Base-by-base conservation (phyloP, 2,797 vertebrate genomes). In the Sebastes diploproa region DNA sequence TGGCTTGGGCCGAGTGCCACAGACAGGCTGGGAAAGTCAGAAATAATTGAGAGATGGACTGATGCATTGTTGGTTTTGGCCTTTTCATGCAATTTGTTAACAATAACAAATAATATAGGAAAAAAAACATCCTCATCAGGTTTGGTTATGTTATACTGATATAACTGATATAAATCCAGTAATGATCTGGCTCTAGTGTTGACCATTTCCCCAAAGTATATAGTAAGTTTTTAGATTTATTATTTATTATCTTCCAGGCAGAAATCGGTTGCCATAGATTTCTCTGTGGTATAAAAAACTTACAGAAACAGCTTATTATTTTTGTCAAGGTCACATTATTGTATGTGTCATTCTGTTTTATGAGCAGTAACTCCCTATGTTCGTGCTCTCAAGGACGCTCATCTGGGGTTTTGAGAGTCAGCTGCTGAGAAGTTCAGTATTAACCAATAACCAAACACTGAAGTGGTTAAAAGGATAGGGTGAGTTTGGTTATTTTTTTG, bases 381-480 rank as follows among this genome's bases (percentile, higher is more conserved):
- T 36, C 4, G 23, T 20, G 18, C 50, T 62, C 55, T 87, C 55
- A 86, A 80, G 83, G 85, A 80, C 82, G 76, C 78, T 72, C 10
- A 2, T 30, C 42, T 65, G 50, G n/a, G 20, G 50, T 54, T 54
- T 54, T 54, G 18, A 34, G 22, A 46, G 50, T 74, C 36, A 4
- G 29, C 72, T 72, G 59, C 76, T 67, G 60, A 58, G 75, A 59
- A 8, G 16, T 58, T 36, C n/a, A 61, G 18, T 25, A 60, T 61
- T 27, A 64, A 38, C 27, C 34, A 60, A 61, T 52, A 77, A 68
- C 62, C 46, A 65, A 67, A 71, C 70, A 64, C 22, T 52, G 34
- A 50, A 54, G 56, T 34, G 13, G 42, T 74, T 22, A 32, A 18
- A 74, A 50, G 5, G 2, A 42, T 4, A 13, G 29, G 58, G 46